A percentile compares a stretch with the other conserved stretches of the same genome.
Evolutionary conservation across 2,113 vertebrate species (phyloP).

Genomic region (Ardeotis arabs): DNA sequence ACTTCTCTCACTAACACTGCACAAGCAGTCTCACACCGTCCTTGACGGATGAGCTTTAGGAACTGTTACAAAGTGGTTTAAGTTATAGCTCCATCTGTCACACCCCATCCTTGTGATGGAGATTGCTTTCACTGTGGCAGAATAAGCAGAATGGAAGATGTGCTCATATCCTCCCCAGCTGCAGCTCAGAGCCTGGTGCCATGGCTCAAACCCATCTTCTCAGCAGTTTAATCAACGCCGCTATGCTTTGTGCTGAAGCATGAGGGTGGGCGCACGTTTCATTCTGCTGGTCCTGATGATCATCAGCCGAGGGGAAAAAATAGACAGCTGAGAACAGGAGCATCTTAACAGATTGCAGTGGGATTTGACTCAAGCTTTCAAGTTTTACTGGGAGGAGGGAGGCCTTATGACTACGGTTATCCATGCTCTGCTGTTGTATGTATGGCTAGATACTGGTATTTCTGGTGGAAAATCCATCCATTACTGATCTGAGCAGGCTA

Average conservation of each 20-base stretch:
- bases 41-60: not conserved
- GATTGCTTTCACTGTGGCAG: not conserved
- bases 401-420: not conserved
- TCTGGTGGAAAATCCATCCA: not conserved
- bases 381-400: not conserved
- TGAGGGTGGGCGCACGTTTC: not conserved
- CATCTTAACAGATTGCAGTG: not conserved
- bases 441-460: not conserved
- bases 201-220: not conserved
- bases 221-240: not conserved
- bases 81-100: constrained; percentile 1
- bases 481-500: not conserved
- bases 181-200: not conserved
- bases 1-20: not conserved
- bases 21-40: not conserved
- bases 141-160: not conserved
- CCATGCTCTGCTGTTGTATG: not conserved
- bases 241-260: not conserved
- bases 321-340: not conserved
- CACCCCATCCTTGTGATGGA: not conserved
- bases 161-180: not conserved
- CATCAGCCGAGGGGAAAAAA: not conserved
- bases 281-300: not conserved
- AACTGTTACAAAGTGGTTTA: not conserved
- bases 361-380: not conserved